Conservation (phyloP, 35 echinoderm and acorn worm genomes). For the Patiria miniata region DNA sequence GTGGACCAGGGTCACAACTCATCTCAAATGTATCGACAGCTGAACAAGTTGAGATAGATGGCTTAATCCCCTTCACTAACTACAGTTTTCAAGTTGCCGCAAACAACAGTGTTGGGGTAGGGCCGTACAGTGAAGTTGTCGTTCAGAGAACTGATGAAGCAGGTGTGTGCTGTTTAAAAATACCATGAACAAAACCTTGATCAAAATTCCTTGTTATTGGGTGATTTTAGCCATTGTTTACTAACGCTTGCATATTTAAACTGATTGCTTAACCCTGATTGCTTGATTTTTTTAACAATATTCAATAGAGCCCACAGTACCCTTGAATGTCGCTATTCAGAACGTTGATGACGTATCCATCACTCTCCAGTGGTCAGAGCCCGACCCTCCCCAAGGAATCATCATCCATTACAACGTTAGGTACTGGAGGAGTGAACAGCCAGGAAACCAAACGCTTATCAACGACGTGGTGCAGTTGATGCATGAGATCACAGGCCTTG, state of each 20-base stretch:
- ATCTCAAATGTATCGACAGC: background rate
- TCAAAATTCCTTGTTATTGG: too few species aligned
- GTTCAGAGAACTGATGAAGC: background rate
- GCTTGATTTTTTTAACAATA: background rate
- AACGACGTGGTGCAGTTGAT: too few species aligned
- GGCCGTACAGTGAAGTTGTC: background rate
- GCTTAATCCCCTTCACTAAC: constrained; percentile 37
- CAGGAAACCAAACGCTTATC: too few species aligned
- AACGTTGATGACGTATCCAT: background rate
- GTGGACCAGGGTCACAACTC: background rate
- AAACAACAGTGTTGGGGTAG: background rate
- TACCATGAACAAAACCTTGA: too few species aligned
- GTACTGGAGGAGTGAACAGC: background rate
- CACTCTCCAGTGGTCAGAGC: background rate
- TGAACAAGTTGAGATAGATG: background rate
- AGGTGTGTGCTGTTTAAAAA: background rate
- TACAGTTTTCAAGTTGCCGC: constrained; percentile 59
- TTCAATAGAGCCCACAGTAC: constrained; percentile 1
- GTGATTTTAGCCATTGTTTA: too few species aligned
- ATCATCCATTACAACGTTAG: background rate
- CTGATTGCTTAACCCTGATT: too few species aligned
- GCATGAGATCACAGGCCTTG: too few species aligned
- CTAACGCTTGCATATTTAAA: too few species aligned
- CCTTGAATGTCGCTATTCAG: background rate
- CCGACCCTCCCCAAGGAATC: constrained; percentile 30